Evolutionary conservation across 2,888 invertebrate species (phyloP), one percentile per base, ranked within the genome.

Genomic region (Mechanitis messenoides): DNA sequence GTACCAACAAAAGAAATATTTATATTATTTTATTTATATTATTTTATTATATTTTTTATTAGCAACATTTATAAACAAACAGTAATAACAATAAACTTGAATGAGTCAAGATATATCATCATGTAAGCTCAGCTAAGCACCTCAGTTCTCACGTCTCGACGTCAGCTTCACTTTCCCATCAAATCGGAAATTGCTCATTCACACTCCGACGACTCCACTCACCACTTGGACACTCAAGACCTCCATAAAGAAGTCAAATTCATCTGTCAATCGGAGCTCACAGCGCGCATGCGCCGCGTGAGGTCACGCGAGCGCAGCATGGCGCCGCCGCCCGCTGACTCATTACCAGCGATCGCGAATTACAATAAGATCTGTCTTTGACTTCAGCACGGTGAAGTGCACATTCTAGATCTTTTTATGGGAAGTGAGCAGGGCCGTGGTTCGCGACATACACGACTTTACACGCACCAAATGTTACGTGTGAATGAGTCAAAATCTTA

Each of bases 371-470:
- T 74, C 75, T 73, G 77, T 78, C 80, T 80, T 77, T 20, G 20
- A 76, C 80, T 78, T 77, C 80, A 81, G 79, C 79, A 86, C 79
- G 87, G 84, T 83, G 74, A 86, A 78, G 68, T 79, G 81, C 76
- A 77, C 81, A 84, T 85, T 86, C 87, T 84, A 81, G 85, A 84
- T 84, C 81, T 82, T 80, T 75, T 83, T 84, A 83, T 84, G 85
- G 85, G 85, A 85, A 84, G 75, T 77, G 82, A 80, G 73, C 83
- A 80, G 75, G 77, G 68, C 70, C 67, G 62, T 55, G 64, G 77
- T 78, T 80, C 79, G 80, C 79, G 81, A 78, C 76, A 71, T 71
- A 71, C 73, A 68, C 61, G 71, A 68, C 71, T 73, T 78, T 77
- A 78, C 72, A 76, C 80, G 80, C 72, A 65, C 62, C 64, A 63